phyloP scores from a whole-genome alignment of 2,888 invertebrate genomes.

The Rhodophaea formosa region DNA sequence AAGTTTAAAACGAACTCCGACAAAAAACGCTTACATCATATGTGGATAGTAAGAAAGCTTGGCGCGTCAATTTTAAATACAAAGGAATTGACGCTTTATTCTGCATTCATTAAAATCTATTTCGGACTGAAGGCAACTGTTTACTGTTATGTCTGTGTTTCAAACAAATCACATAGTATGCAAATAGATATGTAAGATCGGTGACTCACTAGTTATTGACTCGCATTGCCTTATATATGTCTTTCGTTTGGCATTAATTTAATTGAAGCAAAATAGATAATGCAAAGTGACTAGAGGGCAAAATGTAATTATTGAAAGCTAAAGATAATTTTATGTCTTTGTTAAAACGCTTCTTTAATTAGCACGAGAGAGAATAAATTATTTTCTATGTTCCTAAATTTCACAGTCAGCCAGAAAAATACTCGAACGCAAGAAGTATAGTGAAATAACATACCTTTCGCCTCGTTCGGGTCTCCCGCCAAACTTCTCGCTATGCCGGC shows the following conservation, averaged over 20 bases:
- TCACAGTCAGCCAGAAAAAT: neutral
- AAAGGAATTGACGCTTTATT: neutral
- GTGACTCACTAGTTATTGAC: neutral
- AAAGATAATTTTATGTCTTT: too few species aligned
- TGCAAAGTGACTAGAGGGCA: neutral
- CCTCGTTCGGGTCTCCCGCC: constrained; percentile 51
- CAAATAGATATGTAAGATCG: neutral
- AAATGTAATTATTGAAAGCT: too few species aligned
- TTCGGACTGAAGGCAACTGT: neutral
- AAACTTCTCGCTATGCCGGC: constrained; percentile 67
- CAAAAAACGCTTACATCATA: constrained; percentile 10
- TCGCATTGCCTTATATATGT: neutral
- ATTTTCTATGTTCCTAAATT: neutral
- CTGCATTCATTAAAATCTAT: neutral
- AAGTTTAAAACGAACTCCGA: neutral
- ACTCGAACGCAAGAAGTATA: neutral
- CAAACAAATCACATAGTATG: neutral
- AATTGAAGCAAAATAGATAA: neutral
- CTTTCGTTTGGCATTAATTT: neutral
- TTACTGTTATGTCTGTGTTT: neutral
- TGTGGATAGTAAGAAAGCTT: constrained; percentile 2
- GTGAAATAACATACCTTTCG: constrained; percentile 38
- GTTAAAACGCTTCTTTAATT: too few species aligned
- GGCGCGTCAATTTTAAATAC: neutral
- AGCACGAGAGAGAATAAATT: too few species aligned